Base-by-base conservation (phyloP, 2,797 vertebrate species). In the Chanos chanos region DNA sequence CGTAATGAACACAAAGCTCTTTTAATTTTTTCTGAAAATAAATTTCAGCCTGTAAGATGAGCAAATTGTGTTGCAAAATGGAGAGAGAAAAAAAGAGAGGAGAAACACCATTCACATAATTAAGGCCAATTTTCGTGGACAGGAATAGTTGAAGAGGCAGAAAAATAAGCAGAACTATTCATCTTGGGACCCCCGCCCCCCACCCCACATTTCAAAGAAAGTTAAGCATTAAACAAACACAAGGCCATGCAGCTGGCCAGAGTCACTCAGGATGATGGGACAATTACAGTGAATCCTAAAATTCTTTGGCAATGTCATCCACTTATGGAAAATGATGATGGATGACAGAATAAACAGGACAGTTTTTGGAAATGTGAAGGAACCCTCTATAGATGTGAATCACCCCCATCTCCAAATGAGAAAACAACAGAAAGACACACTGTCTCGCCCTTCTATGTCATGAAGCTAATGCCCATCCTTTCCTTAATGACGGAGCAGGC, bases 1-100 rank as follows among this genome's bases (percentile, higher is more conserved):
- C 78, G 89, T 91, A 90, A 92, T 90, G 91, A 93, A 91, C 90
- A 85, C 91, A 85, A 89, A 91, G 90, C 90, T 77, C 87, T 89
- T 93, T 92, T 92, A 90, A 77, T 93, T 92, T 91, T 92, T 90
- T 92, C 92, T 93, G 89, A 93, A 94, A 94, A 94, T 92, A 94
- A 94, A 95, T 93, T 91, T 91, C 92, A 93, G 92, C 86, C 81
- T 81, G 89, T 86, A 83, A 93, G 92, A 92, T 87, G 87, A 88
- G 89, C 87, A 94, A 95, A 95, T 94, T 92, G 91, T 88, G 88
- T 83, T 87, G 89, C 89, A 88, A 86, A 86, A 75, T 88, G 85
- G 85, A 91, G 91, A 80, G 81, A 79, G 82, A 87, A 84, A 90
- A 74, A 69, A 61, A 74, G 25, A 60, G 47, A 75, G 64, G 71